Conservation (phyloP, 2,113 vertebrate genomes). For the Petrocephalus zakoni region DNA sequence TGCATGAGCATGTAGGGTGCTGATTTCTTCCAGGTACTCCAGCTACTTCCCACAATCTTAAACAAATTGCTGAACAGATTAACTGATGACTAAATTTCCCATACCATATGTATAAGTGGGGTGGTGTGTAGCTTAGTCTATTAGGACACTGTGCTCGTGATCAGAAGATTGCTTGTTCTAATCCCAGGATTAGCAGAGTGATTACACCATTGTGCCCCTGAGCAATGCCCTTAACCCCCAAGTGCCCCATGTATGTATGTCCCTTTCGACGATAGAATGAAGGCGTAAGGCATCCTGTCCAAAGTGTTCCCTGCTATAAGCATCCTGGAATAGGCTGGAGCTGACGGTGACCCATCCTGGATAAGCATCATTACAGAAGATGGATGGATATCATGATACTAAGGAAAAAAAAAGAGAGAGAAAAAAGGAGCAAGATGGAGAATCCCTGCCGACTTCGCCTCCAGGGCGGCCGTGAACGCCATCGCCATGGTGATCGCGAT, state of each 20-base stretch:
- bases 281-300: background rate
- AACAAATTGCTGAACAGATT: background rate
- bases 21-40: background rate
- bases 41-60: background rate
- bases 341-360: background rate
- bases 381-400: background rate
- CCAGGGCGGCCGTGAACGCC: background rate
- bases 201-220: background rate
- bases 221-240: background rate
- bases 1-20: background rate
- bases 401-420: background rate
- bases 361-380: background rate
- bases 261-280: background rate
- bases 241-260: background rate
- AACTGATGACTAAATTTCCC: background rate
- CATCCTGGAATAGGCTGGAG: background rate
- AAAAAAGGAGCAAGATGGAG: background rate
- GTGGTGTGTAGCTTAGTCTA: background rate
- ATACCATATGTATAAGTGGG: background rate
- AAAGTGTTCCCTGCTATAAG: background rate
- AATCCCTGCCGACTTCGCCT: background rate
- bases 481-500: background rate
- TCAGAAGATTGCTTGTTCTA: background rate
- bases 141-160: background rate
- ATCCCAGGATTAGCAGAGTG: background rate